Evolutionary conservation across 2,797 vertebrate genomes (phyloP), one percentile per base, ranked within the genome.

Genomic region (Phylloscopus collybita): DNA sequence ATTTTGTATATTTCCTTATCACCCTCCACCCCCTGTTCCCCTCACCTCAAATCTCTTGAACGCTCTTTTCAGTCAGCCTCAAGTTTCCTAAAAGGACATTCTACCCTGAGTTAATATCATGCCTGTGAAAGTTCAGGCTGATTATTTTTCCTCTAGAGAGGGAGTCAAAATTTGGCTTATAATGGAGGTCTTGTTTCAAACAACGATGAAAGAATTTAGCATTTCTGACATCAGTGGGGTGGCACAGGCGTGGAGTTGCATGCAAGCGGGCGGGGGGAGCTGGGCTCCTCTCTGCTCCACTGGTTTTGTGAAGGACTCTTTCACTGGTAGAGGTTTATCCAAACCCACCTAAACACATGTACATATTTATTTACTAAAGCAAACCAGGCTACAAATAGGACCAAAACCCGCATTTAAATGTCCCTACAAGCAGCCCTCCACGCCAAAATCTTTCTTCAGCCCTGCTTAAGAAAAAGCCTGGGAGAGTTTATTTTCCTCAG

Each of bases 101-200:
- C 84, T 86, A 85, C 70, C 54, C 67, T 32, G 54, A 72, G 57
- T 80, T 92, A 92, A 74, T 80, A 87, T 78, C 83, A 67, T 47
- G 88, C 54, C 53, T 89, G 32, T 87, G 79, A 91, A 91, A 88
- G 72, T 86, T 94, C 69, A 89, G 69, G 65, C 93, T 85, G 92
- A 91, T 94, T 91, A 85, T 93, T 96, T 94, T 95, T 91, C 42
- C 1, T 91, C 65, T 90, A 59, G 87, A 89, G 86, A 70, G 53
- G 67, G 79, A 87, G 61, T 96, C 30, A 95, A 91, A 94, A 89
- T 80, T 94, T 0, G 51, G 42, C 65, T 94, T 82, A 92, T 93
- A 94, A 95, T 94, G 92, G 81, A 95, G 34, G 89, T 91, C 88
- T 95, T 96, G 94, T 94, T 93, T 93, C 88, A 85, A 79, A 85